Evolutionary conservation across 1,140 invertebrate genomes (phyloP), one percentile per base, ranked within the genome.

Genomic region (Drosophila neocordata): DNA sequence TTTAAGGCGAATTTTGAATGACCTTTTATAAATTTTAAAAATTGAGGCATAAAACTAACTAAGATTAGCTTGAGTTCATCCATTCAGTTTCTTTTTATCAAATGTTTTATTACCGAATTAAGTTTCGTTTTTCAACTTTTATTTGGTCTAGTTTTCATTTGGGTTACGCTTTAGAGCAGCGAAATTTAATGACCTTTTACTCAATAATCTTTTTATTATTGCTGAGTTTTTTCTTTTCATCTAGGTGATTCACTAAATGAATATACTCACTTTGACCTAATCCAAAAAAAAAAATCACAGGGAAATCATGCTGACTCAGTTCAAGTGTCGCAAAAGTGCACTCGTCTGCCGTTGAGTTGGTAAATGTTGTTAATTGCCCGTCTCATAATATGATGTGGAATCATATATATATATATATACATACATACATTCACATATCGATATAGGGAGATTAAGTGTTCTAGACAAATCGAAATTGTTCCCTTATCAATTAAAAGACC

Each of bases 271-370:
- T 15, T 31, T 13, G 34, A 13, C 41, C 41, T 44, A 13, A 44
- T 9, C 13, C 31, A 22, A 52, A 38, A 66, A 41, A 35, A 11
- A 2, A 1, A 15, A 24, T 6, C 9, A 38, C 5, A 18, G 7
- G 11, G 58, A 73, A 65, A 74, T 70, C 63, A 68, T 83, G 79
- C 79, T 82, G 79, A 82, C 75, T 82, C 79, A 82, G 78, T 37
- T 65, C 24, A 48, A 77, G 73, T 84, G 41, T 65, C 68, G 63
- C 66, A 79, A 75, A 48, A 73, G 76, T 84, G 77, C 76, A 79
- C 81, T 84, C 68, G 13, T 48, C 8, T 56, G 53, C 52, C 68
- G 68, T 75, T 57, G 51, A 35, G 56, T 67, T 24, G 64, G 64
- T 52, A 74, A 74, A 75, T 75, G 67, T 48, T 74, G 64, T 67